These are phyloP conservation scores for Emys orbicularis DNA, from an alignment of 2,797 vertebrate genomes.

Conservation along the genomic window DNA sequence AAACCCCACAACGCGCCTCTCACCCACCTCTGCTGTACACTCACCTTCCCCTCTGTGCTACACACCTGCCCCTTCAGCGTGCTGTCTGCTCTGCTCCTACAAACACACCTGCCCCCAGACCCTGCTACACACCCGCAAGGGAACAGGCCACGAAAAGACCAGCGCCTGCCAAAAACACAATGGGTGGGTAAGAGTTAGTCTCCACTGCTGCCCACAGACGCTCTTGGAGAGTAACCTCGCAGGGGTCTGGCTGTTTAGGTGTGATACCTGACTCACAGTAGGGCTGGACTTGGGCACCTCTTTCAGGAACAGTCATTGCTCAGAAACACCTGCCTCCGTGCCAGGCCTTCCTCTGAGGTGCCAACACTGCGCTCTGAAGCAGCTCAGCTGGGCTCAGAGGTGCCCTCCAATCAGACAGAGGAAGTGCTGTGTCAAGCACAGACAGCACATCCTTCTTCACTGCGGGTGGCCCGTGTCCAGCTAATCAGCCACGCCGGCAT, in stretches of 20 bases:
- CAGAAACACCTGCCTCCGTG: not conserved
- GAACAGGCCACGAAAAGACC: not conserved
- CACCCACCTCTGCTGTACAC: not conserved
- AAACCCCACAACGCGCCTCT: not conserved
- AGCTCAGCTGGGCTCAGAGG: not conserved
- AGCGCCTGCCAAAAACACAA: not conserved
- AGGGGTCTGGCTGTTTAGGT: not conserved
- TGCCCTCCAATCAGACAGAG: not conserved
- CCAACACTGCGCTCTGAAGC: fast-evolving
- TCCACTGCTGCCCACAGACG: not conserved
- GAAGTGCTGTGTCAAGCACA: not conserved
- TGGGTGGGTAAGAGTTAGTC: not conserved
- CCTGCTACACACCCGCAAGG: not conserved
- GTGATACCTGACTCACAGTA: not conserved
- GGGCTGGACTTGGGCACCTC: not conserved
- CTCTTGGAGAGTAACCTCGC: not conserved
- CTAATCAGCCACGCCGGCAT: not conserved
- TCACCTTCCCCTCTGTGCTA: not conserved
- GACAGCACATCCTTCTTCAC: not conserved
- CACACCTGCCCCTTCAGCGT: not conserved
- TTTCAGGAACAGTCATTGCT: not conserved
- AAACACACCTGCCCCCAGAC: not conserved
- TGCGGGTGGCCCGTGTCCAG: not conserved
- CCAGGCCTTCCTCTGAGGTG: not conserved
- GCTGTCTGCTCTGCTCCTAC: not conserved